Evolutionary conservation across 2,888 invertebrate species (phyloP).

Genomic region (Phalera bucephala): DNA sequence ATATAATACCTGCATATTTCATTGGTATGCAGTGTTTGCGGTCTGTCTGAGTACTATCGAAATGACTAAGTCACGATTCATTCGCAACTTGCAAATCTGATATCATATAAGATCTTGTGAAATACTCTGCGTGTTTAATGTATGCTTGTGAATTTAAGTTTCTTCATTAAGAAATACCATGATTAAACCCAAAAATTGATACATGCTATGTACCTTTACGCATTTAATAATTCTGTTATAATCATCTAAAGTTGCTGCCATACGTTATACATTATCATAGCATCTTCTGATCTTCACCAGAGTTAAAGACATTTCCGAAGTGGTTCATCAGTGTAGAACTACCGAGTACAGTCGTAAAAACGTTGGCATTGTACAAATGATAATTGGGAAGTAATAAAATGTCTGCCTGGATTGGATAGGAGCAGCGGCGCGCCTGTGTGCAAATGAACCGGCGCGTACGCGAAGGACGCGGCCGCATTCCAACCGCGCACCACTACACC

Average conservation of each 20-base stretch:
- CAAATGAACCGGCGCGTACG: slow-evolving; percentile 75
- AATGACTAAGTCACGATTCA: slow-evolving; percentile 1
- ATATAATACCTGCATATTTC: neutral
- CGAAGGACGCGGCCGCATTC: slow-evolving; percentile 82
- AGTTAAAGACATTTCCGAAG: neutral
- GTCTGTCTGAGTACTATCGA: neutral
- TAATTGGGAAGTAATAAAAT: slow-evolving; percentile 72
- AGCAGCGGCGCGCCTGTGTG: slow-evolving; percentile 66
- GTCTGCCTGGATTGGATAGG: slow-evolving; percentile 52
- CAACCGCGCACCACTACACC: slow-evolving; percentile 64
- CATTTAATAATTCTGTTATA: too few relatives aligned
- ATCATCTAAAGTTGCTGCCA: too few relatives aligned
- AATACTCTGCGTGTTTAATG: too few relatives aligned
- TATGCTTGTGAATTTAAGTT: too few relatives aligned
- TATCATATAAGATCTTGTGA: neutral
- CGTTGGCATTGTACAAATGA: slow-evolving; percentile 46
- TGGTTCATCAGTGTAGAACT: neutral
- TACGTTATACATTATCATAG: too few relatives aligned
- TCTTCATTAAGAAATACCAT: too few relatives aligned
- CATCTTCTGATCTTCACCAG: too few relatives aligned
- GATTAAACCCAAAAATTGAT: too few relatives aligned
- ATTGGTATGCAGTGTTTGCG: neutral
- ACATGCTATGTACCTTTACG: too few relatives aligned
- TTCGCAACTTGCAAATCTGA: neutral
- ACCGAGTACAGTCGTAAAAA: slow-evolving; percentile 17